phyloP scores from a whole-genome alignment of 1,140 invertebrate genomes.

The Meloidogyne chitwoodi region DNA sequence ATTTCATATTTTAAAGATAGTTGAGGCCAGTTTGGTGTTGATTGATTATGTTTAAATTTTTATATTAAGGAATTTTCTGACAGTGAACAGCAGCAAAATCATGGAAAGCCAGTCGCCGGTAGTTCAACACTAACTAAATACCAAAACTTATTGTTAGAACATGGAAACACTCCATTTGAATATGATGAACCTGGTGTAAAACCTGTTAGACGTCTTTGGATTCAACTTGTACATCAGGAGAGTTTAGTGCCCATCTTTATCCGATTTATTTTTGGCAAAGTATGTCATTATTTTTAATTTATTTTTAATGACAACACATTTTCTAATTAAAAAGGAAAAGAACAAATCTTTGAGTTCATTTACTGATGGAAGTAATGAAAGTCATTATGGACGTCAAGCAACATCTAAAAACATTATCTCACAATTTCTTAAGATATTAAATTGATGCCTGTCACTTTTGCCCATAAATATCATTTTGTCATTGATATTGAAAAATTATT shows the following conservation, averaged over 20 bases:
- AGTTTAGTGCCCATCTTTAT: slow-evolving; percentile 89
- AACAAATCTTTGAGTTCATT: not conserved
- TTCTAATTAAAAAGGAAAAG: not conserved
- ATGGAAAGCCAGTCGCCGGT: not conserved
- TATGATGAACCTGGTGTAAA: slow-evolving; percentile 62
- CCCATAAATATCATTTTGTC: not conserved
- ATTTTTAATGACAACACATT: not conserved
- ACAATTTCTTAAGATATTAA: not conserved
- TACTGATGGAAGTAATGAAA: not conserved
- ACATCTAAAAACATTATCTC: not conserved
- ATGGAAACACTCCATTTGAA: slow-evolving; percentile 89
- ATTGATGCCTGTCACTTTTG: not conserved
- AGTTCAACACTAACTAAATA: slow-evolving; percentile 88
- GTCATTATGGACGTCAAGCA: not conserved
- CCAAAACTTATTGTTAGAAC: slow-evolving; percentile 76
- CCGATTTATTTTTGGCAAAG: slow-evolving; percentile 82
- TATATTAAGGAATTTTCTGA: not conserved
- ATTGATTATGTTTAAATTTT: not conserved
- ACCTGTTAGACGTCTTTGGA: slow-evolving; percentile 76
- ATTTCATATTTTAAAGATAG: not conserved
- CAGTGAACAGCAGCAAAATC: not conserved
- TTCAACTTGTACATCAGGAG: slow-evolving; percentile 83
- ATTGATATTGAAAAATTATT: not conserved
- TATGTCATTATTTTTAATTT: slow-evolving; percentile 44
- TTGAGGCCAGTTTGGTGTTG: not conserved